Evolutionary conservation across 1,140 invertebrate species (phyloP), one percentile per base, ranked within the genome.

Genomic region (Orius insidiosus): DNA sequence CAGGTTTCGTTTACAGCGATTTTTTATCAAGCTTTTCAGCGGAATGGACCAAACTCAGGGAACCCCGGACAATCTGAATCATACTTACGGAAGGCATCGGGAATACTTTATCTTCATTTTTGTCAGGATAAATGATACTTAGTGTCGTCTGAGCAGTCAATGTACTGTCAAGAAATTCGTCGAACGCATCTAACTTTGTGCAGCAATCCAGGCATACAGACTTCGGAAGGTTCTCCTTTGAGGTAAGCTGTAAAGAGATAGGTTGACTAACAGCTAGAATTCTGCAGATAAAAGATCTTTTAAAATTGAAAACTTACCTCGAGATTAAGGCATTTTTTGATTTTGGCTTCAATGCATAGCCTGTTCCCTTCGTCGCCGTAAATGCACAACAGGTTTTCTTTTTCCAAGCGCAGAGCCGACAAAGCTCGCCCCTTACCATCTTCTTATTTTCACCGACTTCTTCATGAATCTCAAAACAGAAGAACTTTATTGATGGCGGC

Each of bases 321-420:
- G 49, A 68, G 64, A 46, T 63, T 62, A 35, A 68, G 57, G 53
- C 61, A 68, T 48, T 67, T 68, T n/a, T 51, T 54, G 46, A 68
- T 67, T 59, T 68, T 68, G 3, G 49, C 43, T 34, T 64, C 60
- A 10, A 68, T 59, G 1, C 48, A 55, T 13, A 67, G 54, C 48
- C 61, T 65, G 42, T 59, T 56, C 9, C 66, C 65, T 45, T 68
- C 65, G 5, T 60, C 50, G 30, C 65, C 64, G 40, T 61, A 67
- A 42, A 68, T 68, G 16, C 37, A 15, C 11, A 52, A 15, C 1
- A 49, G 37, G 16, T 42, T 46, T 16, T 65, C 63, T 37, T 52
- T 49, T n/a, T 47, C 47, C 34, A 49, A 31, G 51, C 51, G 41
- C 51, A 52, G 7, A 52, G 45, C 8, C 51, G 44, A 31, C 51